Evolutionary conservation across 1,140 invertebrate species (phyloP), one percentile per base, ranked within the genome.

Genomic region (Bicyclus anynana): DNA sequence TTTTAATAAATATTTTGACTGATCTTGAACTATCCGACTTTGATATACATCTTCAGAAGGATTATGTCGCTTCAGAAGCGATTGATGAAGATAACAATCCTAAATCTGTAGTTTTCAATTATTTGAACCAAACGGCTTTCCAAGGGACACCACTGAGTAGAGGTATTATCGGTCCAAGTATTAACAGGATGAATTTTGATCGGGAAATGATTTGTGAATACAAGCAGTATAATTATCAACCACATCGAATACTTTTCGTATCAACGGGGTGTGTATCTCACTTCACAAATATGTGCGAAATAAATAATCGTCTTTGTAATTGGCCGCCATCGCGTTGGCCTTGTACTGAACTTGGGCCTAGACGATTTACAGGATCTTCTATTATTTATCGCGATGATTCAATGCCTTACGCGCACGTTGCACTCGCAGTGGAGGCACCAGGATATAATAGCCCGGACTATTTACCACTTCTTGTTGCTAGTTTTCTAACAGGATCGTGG

Each of bases 191-290:
- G 82, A 92, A 72, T 4, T 93, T 95, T 44, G 90, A 89, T 16
- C 82, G 90, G 29, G 63, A 86, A 46, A 94, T 97, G 72, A 88
- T 97, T 17, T 68, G 92, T 1, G 75, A 92, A 4, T 99, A 97
- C 77, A 92, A 29, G 91, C 90, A 29, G 91, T n/a, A 91, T 21
- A 94, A 97, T 84, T 99, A 98, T 87, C 95, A 94, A 68, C 94
- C 95, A 1, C 75, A 70, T 52, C 91, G 96, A 59, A 94, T 98
- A 80, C 95, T 98, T 4, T 81, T 99, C 16, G 95, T 96, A 51
- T 95, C 93, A 54, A 95, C 97, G 64, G 97, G 97, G 49, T 95
- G 95, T 59, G 93, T 97, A 0, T 89, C 94, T 55, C 97, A 98
- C 69, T 89, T 94, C 0, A 16, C 92, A 94, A 14, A 59, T 16